Evolutionary conservation across 2,113 vertebrate genomes (phyloP), one percentile per base, ranked within the genome.

Genomic region (Arenaria interpres): DNA sequence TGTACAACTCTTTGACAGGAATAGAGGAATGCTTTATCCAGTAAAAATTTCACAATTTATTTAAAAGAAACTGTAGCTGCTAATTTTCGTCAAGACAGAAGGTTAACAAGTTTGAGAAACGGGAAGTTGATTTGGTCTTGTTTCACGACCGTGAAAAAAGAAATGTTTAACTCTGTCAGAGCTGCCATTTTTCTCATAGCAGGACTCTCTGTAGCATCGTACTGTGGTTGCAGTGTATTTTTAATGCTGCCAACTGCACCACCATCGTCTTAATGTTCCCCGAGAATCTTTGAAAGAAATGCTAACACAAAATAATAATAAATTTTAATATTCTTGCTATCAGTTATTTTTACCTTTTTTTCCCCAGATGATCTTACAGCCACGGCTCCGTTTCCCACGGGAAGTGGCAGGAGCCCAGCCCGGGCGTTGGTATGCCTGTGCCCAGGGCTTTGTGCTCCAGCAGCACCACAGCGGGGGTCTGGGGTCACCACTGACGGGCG

Each of bases 81-180:
- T 94, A 64, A 91, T 96, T 97, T 95, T 66, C 45, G 62, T 85
- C 82, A 87, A 82, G 84, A 50, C 68, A 54, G 57, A 54, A 95
- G 87, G 84, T 96, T 95, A 96, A 83, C 50, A 67, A 63, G 41
- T 15, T 28, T 84, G 77, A 68, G 76, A 83, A 88, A 67, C 4
- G 14, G 56, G 54, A 45, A 35, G 10, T 21, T 83, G 73, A 41
- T 37, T 90, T 62, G 43, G 32, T 85, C 72, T 86, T 17, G 1
- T 50, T 83, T 81, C 50, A 9, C 37, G 50, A 43, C 64, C 37
- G 6, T 6, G 35, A 57, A 53, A 80, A 73, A 76, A 45, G 21
- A 41, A 37, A 60, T 7, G 1, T 62, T 94, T 83, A 41, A 19
- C 25, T 62, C 12, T 53, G 56, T 1, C 11, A 18, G 63, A 53